Evolutionary conservation across 2,888 invertebrate genomes (phyloP).

Genomic region (Harmothoe impar): DNA sequence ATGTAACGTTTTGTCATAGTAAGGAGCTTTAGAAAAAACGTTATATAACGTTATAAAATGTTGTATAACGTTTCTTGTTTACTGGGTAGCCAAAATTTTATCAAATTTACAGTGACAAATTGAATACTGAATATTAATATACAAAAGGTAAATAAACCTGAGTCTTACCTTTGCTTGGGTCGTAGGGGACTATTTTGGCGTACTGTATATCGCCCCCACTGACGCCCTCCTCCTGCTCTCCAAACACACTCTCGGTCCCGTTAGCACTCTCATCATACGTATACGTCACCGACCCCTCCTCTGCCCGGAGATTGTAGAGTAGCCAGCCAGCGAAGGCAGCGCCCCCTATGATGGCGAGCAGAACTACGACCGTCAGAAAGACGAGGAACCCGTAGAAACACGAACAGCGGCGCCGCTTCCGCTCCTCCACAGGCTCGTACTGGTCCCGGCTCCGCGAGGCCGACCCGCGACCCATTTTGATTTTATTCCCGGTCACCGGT

Average conservation of each 20-base stretch:
- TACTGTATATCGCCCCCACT: conserved; percentile 44
- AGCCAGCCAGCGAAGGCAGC: conserved; percentile 48
- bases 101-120: no score
- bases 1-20: no score
- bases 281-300: conserved; percentile 19
- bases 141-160: not conserved
- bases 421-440: conserved; percentile 48
- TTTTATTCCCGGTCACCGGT: no score
- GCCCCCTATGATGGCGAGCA: conserved; percentile 2
- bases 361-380: conserved; percentile 37
- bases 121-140: no score
- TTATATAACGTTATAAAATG: no score
- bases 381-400: conserved; percentile 57
- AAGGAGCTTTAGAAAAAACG: no score
- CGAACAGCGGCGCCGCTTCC: not conserved
- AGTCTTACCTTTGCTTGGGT: conserved; percentile 41
- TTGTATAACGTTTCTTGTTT: no score
- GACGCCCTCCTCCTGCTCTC: not conserved
- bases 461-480: conserved; percentile 36
- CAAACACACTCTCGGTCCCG: not conserved
- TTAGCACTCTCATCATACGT: not conserved
- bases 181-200: conserved; percentile 36
- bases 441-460: conserved; percentile 33
- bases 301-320: not conserved
- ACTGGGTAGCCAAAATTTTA: no score